Evolutionary conservation across 2,797 vertebrate genomes (phyloP), one percentile per base, ranked within the genome.

Genomic region (Brachyalestes nurse): DNA sequence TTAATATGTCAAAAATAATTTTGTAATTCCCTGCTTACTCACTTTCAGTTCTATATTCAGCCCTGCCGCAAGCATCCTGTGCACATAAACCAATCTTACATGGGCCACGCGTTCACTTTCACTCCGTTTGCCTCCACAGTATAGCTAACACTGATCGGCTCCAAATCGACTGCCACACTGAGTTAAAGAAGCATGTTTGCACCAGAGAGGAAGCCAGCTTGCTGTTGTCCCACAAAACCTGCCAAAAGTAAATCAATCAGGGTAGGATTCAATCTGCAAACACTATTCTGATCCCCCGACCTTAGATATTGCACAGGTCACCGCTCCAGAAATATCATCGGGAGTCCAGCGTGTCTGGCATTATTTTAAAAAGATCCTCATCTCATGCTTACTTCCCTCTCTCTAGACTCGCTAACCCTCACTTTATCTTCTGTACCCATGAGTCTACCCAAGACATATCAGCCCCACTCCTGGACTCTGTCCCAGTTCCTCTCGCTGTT

Each of bases 181-280:
- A 25, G 16, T 79, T 84, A 79, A 86, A 86, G 71, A 66, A 82
- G 69, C 74, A 42, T 53, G 53, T 21, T 16, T 65, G 47, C 49
- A 42, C 53, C 64, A 40, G 76, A 25, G 6, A 80, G 53, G 38
- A 42, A 47, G 38, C 28, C 21, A 40, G 42, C 75, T 62, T 14
- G 17, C 42, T 0, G 12, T 23, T 12, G 34, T 57, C 55, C 55
- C 51, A 19, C 1, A 10, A 60, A 62, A 45, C 34, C 28, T 34
- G 57, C 25, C 34, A 58, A 74, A 83, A 83, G 81, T 83, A 78
- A 81, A 85, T 86, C 64, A 85, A 74, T 81, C 75, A 81, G 69
- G 53, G 62, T 17, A 60, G 83, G 81, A 83, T 84, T 85, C 81
- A 83, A 76, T 85, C 75, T 70, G 70, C 70, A 82, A 85, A 86